Evolutionary conservation across 2,113 vertebrate species (phyloP).

Genomic region (Ictalurus punctatus): DNA sequence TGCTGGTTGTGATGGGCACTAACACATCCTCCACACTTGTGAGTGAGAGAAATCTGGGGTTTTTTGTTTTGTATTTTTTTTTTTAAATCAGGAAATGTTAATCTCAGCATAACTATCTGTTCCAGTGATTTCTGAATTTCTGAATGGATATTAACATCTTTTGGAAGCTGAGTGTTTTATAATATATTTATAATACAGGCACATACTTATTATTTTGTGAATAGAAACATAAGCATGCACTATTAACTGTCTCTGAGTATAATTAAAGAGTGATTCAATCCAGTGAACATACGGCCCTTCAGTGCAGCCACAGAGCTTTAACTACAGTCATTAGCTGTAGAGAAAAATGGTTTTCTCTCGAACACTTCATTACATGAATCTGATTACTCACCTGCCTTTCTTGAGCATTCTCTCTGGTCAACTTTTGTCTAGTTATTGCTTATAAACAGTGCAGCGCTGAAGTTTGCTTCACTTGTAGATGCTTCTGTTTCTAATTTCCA

Average conservation of each 20-base stretch:
- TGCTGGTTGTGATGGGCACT: background rate
- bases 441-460: conserved; percentile 5
- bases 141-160: background rate
- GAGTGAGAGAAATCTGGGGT: background rate
- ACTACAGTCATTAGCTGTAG: background rate
- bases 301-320: background rate
- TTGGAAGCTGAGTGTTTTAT: background rate
- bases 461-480: background rate
- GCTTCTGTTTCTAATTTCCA: background rate
- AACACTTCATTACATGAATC: background rate
- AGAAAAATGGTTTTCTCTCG: background rate
- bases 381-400: background rate
- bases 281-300: too few relatives aligned
- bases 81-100: background rate
- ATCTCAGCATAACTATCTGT: background rate
- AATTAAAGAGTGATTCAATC: too few relatives aligned
- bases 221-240: too few relatives aligned
- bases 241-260: too few relatives aligned
- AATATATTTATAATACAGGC: background rate
- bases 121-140: background rate
- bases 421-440: background rate
- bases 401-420: background rate
- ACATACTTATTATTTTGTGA: background rate
- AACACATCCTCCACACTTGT: background rate
- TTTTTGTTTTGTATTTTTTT: background rate